phyloP scores from a whole-genome alignment of 2,888 invertebrate species.

The Nephrotoma guestfalica region DNA sequence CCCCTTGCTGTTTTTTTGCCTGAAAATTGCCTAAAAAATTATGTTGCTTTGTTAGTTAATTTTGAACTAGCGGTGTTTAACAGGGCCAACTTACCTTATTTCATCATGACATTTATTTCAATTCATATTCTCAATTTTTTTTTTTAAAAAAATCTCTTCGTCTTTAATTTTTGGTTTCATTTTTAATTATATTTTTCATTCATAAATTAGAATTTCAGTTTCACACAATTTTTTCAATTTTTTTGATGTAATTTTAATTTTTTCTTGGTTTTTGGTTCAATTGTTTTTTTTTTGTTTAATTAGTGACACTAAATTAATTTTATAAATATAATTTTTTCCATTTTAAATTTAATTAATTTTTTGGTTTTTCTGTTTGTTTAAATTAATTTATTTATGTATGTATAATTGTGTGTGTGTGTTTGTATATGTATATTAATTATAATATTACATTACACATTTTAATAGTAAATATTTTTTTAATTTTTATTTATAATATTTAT shows the following conservation, averaged over 20 bases:
- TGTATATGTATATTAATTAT: constrained; percentile 1
- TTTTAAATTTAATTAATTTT: neutral
- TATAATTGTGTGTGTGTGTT: neutral
- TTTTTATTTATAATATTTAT: constrained; percentile 7
- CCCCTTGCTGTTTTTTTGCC: too few species aligned
- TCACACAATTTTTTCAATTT: neutral
- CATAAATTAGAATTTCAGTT: neutral
- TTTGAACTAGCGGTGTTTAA: too few species aligned
- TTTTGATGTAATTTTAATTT: neutral
- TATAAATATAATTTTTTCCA: neutral
- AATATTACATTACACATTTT: neutral
- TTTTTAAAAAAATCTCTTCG: neutral
- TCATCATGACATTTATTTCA: too few species aligned
- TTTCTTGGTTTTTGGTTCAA: neutral
- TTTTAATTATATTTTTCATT: neutral
- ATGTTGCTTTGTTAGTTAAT: too few species aligned
- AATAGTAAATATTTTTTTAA: constrained; percentile 8
- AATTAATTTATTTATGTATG: neutral
- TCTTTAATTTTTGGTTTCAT: neutral
- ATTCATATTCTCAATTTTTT: too few species aligned
- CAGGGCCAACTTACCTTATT: too few species aligned
- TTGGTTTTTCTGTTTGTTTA: neutral
- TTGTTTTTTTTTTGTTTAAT: neutral
- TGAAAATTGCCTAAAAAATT: too few species aligned
- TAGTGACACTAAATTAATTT: neutral